Base-by-base conservation (phyloP, 2,797 vertebrate species). In the Falco biarmicus region DNA sequence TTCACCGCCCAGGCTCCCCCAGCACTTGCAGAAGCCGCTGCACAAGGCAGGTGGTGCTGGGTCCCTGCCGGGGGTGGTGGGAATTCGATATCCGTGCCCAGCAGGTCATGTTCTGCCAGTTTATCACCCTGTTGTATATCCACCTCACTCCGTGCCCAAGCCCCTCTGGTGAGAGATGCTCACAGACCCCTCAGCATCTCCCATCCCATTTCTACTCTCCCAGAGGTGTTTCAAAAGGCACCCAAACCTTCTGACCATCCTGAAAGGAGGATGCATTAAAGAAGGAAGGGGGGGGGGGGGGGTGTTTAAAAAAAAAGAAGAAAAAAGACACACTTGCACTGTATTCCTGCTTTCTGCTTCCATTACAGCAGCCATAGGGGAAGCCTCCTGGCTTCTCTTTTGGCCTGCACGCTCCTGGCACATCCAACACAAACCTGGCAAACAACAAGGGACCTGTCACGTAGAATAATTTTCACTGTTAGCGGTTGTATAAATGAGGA, bases 261-360 rank as follows among this genome's bases (percentile, higher is more conserved):
- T 13, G 15, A 56, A 64, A 37, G n/a, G 13, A 69, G 12, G 11
- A 26, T 7, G 9, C 4, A 3, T 8, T 17, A 28, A 37, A 37
- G 37, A 37, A 7, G 41, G 37, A 37, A 7, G 41, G 41, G 41
- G 41, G 41, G 15, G 41, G 41, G 13, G 41, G 13, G 7, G 41
- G 14, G 34, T 37, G 10, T 37, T 37, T 34, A 34, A 37, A 37
- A 37, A 37, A 37, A 37, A 32, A 43, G 10, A 15, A 16, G 26
- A 7, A 2, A 3, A 41, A 2, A 5, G 3, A 41, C 1, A 24
- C 1, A n/a, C 6, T 29, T 4, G 5, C 22, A 4, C 10, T 5
- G 10, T 15, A 13, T 11, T 78, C 37, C 79, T 60, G 34, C 54
- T 60, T 57, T 50, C 60, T 41, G 8, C 54, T 81, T 9, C 79